Evolutionary conservation across 2,113 vertebrate species (phyloP), one percentile per base, ranked within the genome.

Genomic region (Corythoichthys haematopterus): DNA sequence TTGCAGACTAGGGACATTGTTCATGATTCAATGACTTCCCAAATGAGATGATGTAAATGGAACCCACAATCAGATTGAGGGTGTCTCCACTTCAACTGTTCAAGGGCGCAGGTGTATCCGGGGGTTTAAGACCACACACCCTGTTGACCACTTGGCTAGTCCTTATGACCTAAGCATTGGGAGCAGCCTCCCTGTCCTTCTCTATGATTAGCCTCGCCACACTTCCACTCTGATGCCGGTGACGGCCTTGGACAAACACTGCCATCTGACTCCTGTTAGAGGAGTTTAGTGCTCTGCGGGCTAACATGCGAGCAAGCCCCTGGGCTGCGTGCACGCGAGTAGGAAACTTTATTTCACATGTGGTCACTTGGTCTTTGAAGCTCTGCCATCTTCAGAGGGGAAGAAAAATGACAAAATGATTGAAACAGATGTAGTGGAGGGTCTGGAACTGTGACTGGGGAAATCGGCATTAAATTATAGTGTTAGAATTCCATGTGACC

Each of bases 321-420:
- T 40, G 67, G 73, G 78, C 71, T 36, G 66, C 69, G 84, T 69
- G 69, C 71, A 53, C 74, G 80, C 62, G 7, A 74, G 77, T 87
- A 78, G 87, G 89, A 90, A 90, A 89, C 81, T 89, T 83, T 80
- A 87, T 84, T 83, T 86, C 89, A 84, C 66, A 71, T 87, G 87
- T 85, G 89, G 89, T 87, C 83, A 87, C 76, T 83, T 66, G 12
- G 38, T n/a, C 83, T 87, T 89, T 86, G 81, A 85, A 86, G 84
- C 66, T 6, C 82, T 73, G 78, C 76, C 67, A 64, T 84, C 78
- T 74, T 78, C 68, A 62, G 76, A 51, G 75, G 79, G 66, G 80
- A 72, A 79, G 64, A 76, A 77, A 84, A 80, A 83, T 82, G 84
- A 87, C 84, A 84, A 71, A 87, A 89, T 89, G 67, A 82, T 83